Percentiles rank a stretch among this genome's conserved stretches.
Conservation (phyloP, 2,113 vertebrate genomes). For the Daphoenositta chrysoptera region DNA sequence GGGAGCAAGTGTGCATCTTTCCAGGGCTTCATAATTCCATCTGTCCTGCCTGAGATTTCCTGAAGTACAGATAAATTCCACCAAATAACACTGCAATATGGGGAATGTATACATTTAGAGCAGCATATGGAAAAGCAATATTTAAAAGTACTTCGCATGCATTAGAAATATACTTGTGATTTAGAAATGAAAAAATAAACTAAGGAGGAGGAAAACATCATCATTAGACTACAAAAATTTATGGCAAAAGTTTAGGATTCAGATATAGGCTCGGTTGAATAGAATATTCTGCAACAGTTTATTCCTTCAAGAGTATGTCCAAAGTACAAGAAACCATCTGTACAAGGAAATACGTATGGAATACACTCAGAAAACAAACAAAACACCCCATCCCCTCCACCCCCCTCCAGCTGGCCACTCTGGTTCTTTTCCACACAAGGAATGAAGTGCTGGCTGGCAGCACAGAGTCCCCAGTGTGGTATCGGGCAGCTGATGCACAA, state of each 20-base stretch:
- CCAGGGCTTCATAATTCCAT: background rate
- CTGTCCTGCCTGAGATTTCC: background rate
- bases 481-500: background rate
- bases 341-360: background rate
- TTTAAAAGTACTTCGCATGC: background rate
- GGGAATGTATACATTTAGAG: background rate
- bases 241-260: background rate
- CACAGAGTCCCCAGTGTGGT: background rate
- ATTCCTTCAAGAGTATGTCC: background rate
- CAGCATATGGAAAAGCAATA: constrained; percentile 13
- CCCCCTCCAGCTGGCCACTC: background rate
- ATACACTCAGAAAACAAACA: background rate
- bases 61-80: background rate
- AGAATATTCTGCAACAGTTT: background rate
- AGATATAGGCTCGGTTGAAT: background rate
- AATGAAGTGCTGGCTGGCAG: background rate
- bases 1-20: background rate
- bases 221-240: background rate
- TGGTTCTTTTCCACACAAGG: background rate
- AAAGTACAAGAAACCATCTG: background rate
- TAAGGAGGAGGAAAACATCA: background rate
- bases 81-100: background rate
- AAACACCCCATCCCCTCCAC: background rate
- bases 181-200: background rate
- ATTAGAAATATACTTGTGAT: background rate